Percentiles rank a stretch among this genome's conserved stretches.
Conservation (phyloP, 2,113 vertebrate genomes). For the Limnothrissa miodon region DNA sequence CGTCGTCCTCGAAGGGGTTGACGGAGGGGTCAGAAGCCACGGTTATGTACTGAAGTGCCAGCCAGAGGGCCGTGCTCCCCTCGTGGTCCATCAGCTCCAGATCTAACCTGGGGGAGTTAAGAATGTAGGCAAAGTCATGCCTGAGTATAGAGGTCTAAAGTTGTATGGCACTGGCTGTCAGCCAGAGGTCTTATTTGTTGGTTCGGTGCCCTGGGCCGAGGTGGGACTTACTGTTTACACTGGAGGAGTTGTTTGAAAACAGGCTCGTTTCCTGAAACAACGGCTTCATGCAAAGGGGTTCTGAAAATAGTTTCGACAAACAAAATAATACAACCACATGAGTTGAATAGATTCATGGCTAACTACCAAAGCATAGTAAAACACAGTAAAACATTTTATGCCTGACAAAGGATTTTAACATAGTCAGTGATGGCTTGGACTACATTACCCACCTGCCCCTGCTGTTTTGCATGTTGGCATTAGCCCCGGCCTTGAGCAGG, state of each 20-base stretch:
- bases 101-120: slow-evolving; percentile 75
- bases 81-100: slow-evolving; percentile 94
- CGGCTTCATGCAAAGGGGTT: slow-evolving; percentile 89
- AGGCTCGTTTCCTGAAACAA: slow-evolving; percentile 87
- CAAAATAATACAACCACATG: neutral
- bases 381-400: neutral
- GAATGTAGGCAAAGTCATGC: neutral
- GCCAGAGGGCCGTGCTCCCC: slow-evolving; percentile 95
- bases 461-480: slow-evolving; percentile 95
- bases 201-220: neutral
- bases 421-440: neutral
- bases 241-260: slow-evolving; percentile 94
- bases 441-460: slow-evolving; percentile 78
- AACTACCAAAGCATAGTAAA: neutral
- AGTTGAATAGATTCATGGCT: neutral
- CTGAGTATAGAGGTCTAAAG: neutral
- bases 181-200: neutral
- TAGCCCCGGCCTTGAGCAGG: slow-evolving; percentile 89
- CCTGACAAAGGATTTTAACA: neutral
- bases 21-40: slow-evolving; percentile 86
- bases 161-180: neutral
- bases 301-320: slow-evolving; percentile 59
- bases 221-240: slow-evolving; percentile 90
- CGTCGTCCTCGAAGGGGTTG: slow-evolving; percentile 92
- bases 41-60: slow-evolving; percentile 93